Conservation (phyloP, 2,888 invertebrate genomes). For the Choreutis nemorana region DNA sequence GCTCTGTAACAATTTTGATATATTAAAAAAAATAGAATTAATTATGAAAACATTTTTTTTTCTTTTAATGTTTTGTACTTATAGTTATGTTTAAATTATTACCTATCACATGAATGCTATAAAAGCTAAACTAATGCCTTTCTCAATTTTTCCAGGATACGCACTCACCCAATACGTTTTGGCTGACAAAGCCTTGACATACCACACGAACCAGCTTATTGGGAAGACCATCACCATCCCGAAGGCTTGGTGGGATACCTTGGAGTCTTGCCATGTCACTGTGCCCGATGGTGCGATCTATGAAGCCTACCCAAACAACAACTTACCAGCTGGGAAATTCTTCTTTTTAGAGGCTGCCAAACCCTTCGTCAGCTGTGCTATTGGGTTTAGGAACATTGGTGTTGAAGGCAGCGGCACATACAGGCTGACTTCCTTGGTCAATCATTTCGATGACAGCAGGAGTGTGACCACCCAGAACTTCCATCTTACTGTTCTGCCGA, state of each 20-base stretch:
- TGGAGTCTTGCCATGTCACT: conserved; percentile 23
- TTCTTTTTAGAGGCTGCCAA: conserved; percentile 11
- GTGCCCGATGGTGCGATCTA: conserved; percentile 23
- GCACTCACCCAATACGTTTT: conserved; percentile 17
- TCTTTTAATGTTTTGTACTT: too few relatives aligned
- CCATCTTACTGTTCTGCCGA: conserved; percentile 20
- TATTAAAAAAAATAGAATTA: too few relatives aligned
- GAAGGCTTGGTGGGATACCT: conserved; percentile 19
- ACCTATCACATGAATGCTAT: too few relatives aligned
- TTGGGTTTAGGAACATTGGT: conserved; percentile 20
- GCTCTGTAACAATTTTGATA: too few relatives aligned
- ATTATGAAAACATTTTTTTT: too few relatives aligned
- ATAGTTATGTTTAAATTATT: too few relatives aligned
- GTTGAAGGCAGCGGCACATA: conserved; percentile 24
- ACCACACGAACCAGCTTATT: conserved; percentile 18
- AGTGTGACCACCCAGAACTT: conserved; percentile 22
- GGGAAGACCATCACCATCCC: conserved; percentile 20
- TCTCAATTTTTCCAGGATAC: conserved; percentile 20
- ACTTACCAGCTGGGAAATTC: conserved; percentile 13
- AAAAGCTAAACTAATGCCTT: too few relatives aligned
- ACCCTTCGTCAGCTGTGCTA: conserved; percentile 21
- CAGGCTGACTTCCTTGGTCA: conserved; percentile 22
- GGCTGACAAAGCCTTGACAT: conserved; percentile 16
- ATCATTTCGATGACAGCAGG: conserved; percentile 13
- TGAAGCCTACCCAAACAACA: conserved; percentile 22